A percentile compares a stretch with the other conserved stretches of the same genome.
Conservation (phyloP, 2,113 vertebrate species). For the Callocephalon fimbriatum region DNA sequence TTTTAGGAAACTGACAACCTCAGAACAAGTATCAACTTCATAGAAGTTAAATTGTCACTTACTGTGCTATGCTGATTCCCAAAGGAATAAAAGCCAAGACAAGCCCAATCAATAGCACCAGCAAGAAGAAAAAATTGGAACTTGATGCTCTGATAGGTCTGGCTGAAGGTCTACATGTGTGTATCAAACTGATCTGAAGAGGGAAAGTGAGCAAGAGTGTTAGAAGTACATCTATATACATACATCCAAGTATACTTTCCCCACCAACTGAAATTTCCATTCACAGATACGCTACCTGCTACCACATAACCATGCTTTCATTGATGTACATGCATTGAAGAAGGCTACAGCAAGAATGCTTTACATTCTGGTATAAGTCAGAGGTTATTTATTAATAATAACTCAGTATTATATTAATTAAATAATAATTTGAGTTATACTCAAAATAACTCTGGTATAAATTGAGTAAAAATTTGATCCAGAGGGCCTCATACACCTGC, state of each 20-base stretch:
- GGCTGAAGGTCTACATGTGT: constrained; percentile 86
- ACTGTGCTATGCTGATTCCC: constrained; percentile 86
- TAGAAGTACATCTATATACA: background rate
- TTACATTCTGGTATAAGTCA: background rate
- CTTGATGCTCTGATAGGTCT: constrained; percentile 91
- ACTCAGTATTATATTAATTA: background rate
- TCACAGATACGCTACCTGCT: background rate
- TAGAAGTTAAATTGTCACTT: constrained; percentile 51
- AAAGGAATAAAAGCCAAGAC: constrained; percentile 87
- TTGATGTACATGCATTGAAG: background rate
- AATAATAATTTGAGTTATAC: background rate
- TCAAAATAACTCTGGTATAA: background rate
- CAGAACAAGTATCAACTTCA: background rate
- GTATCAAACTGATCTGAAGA: constrained; percentile 84
- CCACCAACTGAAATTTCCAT: background rate
- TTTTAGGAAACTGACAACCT: background rate
- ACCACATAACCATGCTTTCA: background rate
- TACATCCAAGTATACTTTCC: rapidly evolving
- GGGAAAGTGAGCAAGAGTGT: background rate
- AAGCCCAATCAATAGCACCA: constrained; percentile 90
- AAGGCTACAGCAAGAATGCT: background rate
- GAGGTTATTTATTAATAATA: background rate
- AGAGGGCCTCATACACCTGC: background rate
- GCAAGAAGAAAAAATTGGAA: constrained; percentile 93
- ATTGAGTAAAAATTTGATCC: background rate